Base-by-base conservation (phyloP, 2,888 invertebrate species). In the Dolomedes plantarius region DNA sequence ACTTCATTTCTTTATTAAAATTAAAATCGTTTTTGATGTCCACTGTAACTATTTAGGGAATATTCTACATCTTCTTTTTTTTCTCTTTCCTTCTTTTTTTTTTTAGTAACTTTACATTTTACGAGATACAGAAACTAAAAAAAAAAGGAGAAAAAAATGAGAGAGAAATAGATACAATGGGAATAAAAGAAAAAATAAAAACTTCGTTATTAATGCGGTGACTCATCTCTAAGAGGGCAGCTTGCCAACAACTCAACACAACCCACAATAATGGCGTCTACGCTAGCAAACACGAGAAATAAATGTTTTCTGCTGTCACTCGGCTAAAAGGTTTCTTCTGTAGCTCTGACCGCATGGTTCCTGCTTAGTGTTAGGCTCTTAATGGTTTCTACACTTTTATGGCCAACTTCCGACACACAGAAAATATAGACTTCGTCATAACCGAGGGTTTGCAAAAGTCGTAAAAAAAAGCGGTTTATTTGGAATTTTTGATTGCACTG, bases 301-400 rank as follows among this genome's bases (percentile, higher is more conserved):
- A 81, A 81, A 81, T 81, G 81, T 74, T 81, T 81, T 74, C 74
- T 68, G 68, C 81, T 81, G 81, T 81, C 81, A 81, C 62, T 67
- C 39, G 80, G 29, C 74, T 81, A 81, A 81, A 81, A 81, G 81
- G 81, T 74, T 81, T 81, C 81, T 81, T 74, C 74, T 81, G 81
- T 81, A 67, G 68, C 68, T 67, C 68, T 39, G 74, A 74, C 74
- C 69, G 67, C 74, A 74, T 74, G 74, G 74, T 74, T 74, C 68
- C 81, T 81, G 74, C 68, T 81, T 73, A 74, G 74, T 67, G 62
- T 79, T 64, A 64, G 29, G 28, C 23, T 69, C 74, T 81, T 81
- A 81, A 81, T 81, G 81, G 81, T 81, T 77, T 74, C 67, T 81
- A 74, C 81, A 81, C 74, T 81, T 81, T 81, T 81, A 81, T 81